A percentile compares a stretch with the other conserved stretches of the same genome.
These are phyloP conservation scores for Aquatica leii DNA, from an alignment of 2,888 invertebrate genomes.

Conservation along the genomic window DNA sequence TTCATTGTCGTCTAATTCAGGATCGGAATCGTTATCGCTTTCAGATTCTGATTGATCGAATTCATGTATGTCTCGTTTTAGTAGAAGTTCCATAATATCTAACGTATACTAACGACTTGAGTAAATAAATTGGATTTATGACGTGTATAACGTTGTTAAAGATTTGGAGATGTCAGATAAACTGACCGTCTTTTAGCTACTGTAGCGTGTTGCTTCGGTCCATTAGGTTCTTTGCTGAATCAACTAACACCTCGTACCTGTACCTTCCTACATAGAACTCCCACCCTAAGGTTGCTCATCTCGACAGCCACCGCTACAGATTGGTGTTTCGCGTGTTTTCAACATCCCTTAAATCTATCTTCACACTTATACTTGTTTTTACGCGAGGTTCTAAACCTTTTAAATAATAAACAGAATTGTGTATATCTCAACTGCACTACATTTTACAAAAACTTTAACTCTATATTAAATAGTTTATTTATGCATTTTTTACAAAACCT, in stretches of 20 bases:
- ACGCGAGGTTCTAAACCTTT: slow-evolving; percentile 45
- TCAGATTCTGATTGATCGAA: slow-evolving; percentile 37
- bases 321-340: slow-evolving; percentile 61
- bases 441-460: not conserved
- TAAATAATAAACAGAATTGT: slow-evolving; percentile 22
- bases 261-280: slow-evolving; percentile 43
- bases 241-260: slow-evolving; percentile 53
- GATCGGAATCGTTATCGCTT: slow-evolving; percentile 42
- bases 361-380: slow-evolving; percentile 57
- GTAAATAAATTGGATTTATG: not conserved
- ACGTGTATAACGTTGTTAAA: slow-evolving; percentile 39
- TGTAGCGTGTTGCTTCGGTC: slow-evolving; percentile 50
- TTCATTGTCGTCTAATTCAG: slow-evolving; percentile 48
- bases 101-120: not conserved
- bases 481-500: not conserved
- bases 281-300: slow-evolving; percentile 47
- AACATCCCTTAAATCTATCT: slow-evolving; percentile 57
- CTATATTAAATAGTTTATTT: not conserved
- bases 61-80: slow-evolving; percentile 33
- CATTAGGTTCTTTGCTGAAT: slow-evolving; percentile 56
- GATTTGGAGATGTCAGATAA: slow-evolving; percentile 43
- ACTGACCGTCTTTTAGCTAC: slow-evolving; percentile 46
- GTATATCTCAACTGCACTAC: too few relatives aligned
- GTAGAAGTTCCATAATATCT: slow-evolving; percentile 23
- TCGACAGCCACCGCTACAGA: slow-evolving; percentile 56